Conservation (phyloP, 2,113 vertebrate genomes). For the Antechinus stuartii region DNA sequence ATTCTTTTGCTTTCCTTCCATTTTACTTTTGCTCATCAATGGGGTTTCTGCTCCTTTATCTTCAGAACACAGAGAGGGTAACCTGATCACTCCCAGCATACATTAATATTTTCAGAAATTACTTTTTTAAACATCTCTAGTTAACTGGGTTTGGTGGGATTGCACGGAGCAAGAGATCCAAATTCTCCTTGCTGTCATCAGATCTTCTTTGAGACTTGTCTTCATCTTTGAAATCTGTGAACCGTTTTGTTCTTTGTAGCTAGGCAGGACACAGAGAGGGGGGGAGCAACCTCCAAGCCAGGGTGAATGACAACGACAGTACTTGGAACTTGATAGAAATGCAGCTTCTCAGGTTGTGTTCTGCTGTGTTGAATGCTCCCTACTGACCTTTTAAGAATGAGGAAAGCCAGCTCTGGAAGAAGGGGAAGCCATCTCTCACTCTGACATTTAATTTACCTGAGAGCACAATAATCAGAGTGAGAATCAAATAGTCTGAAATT, state of each 20-base stretch:
- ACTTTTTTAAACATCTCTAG: not conserved
- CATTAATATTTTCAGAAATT: not conserved
- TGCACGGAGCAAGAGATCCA: not conserved
- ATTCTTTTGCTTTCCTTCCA: not conserved
- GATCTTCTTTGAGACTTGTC: not conserved
- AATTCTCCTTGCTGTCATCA: not conserved
- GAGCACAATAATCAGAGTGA: slow-evolving; percentile 71
- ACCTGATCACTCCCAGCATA: not conserved
- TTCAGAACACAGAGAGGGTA: slow-evolving; percentile 5
- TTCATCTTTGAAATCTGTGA: not conserved
- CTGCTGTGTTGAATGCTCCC: slow-evolving; percentile 23
- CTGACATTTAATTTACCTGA: slow-evolving; percentile 73
- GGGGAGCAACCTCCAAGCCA: not conserved
- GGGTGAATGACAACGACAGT: slow-evolving; percentile 4
- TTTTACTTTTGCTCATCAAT: not conserved
- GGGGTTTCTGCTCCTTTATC: not conserved
- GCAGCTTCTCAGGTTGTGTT: not conserved
- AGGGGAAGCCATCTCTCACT: slow-evolving; percentile 53
- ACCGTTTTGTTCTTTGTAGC: not conserved
- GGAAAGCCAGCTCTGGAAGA: slow-evolving; percentile 55
- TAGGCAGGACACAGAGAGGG: not conserved
- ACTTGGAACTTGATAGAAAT: slow-evolving; percentile 41
- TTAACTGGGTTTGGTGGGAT: not conserved
- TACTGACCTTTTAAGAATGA: slow-evolving; percentile 49
- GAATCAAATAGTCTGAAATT: slow-evolving; percentile 59